Evolutionary conservation across 2,888 invertebrate species (phyloP).

Genomic region (Entomobrya proxima): DNA sequence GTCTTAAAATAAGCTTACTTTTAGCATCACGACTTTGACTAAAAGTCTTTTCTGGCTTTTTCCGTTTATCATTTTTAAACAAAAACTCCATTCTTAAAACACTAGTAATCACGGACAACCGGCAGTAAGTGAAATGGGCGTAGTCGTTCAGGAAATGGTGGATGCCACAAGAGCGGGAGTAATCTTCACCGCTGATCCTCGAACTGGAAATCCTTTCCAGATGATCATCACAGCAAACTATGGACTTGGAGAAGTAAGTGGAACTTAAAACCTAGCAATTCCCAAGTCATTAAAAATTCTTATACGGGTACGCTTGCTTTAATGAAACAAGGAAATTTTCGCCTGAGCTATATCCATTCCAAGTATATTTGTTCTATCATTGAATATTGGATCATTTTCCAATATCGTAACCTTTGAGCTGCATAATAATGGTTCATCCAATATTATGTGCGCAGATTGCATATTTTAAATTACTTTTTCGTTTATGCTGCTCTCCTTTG

Average conservation of each 20-base stretch:
- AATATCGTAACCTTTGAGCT: slow-evolving; percentile 28
- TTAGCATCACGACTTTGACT: not conserved
- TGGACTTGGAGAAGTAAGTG: slow-evolving; percentile 87
- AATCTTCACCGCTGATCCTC: slow-evolving; percentile 88
- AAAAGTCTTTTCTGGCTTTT: slow-evolving; percentile 29
- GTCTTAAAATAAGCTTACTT: not conserved
- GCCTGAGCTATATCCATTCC: not conserved
- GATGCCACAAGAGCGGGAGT: slow-evolving; percentile 84
- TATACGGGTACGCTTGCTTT: not conserved
- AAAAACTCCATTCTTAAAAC: slow-evolving; percentile 54
- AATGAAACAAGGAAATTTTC: not conserved
- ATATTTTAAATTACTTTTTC: not conserved
- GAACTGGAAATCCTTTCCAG: slow-evolving; percentile 83
- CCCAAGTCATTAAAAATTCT: slow-evolving; percentile 33
- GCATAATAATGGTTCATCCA: slow-evolving; percentile 31
- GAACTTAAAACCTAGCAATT: not conserved
- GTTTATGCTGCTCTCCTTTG: not conserved
- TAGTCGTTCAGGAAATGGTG: slow-evolving; percentile 88
- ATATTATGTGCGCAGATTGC: not conserved
- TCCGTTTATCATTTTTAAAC: slow-evolving; percentile 57
- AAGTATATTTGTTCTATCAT: too few species aligned
- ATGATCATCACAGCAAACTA: slow-evolving; percentile 88
- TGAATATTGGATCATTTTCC: slow-evolving; percentile 8
- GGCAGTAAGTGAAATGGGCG: slow-evolving; percentile 84
- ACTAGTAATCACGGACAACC: slow-evolving; percentile 85